phyloP scores from a whole-genome alignment of 2,888 invertebrate genomes.

The Drosophila mulleri region DNA sequence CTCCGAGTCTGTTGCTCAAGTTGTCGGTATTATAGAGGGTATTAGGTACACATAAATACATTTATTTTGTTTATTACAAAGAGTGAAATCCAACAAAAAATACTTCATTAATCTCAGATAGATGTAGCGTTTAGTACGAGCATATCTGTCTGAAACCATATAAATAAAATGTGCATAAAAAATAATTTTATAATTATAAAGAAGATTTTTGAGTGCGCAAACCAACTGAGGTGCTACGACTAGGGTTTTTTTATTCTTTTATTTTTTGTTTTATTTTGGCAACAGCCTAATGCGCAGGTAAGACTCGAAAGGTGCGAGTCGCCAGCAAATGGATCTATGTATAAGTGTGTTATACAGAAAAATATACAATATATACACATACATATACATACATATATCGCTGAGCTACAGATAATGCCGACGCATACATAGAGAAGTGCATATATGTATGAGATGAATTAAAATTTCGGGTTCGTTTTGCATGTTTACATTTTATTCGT shows the following conservation, averaged over 20 bases:
- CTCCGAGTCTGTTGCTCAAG: too few species aligned
- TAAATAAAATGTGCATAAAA: not conserved
- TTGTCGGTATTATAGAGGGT: too few species aligned
- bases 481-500: conserved; percentile 37
- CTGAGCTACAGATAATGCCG: conserved; percentile 46
- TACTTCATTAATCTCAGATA: too few species aligned
- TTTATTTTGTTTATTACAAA: too few species aligned
- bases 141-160: not conserved
- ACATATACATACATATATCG: not conserved
- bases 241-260: not conserved
- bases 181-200: not conserved
- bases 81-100: too few species aligned
- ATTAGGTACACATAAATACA: too few species aligned
- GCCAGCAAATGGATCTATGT: conserved; percentile 7
- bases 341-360: not conserved
- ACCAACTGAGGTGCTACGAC: conserved; percentile 6
- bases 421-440: conserved; percentile 14
- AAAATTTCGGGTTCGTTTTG: conserved; percentile 55
- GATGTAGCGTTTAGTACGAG: not conserved
- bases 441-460: conserved; percentile 31
- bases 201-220: conserved; percentile 6
- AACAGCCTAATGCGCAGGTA: conserved; percentile 68
- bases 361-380: not conserved
- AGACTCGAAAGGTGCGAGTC: conserved; percentile 33
- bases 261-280: conserved; percentile 18